These are phyloP conservation scores for Strigamia maritima DNA, from an alignment of 2,888 invertebrate species.

Conservation along the genomic window DNA sequence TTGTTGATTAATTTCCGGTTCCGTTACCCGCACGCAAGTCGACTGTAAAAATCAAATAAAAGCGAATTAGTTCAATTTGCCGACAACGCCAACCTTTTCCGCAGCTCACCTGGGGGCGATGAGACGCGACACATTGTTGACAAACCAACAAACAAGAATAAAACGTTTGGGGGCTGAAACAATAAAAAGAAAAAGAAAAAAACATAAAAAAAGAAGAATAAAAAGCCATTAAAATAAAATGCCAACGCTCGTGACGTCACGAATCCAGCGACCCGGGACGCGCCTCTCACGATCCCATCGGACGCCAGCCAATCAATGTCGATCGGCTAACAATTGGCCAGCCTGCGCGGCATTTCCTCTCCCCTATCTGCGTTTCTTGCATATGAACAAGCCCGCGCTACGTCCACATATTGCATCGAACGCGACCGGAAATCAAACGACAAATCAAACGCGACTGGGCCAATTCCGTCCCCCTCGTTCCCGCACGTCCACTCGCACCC, in stretches of 20 bases:
- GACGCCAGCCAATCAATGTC: conserved; percentile 28
- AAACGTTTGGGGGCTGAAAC: neutral
- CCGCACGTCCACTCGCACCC: neutral
- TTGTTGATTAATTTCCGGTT: conserved; percentile 31
- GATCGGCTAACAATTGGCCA: conserved; percentile 34
- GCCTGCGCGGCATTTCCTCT: conserved; percentile 34
- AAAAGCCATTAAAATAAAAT: neutral
- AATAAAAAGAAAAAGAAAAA: neutral
- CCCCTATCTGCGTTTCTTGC: conserved; percentile 34
- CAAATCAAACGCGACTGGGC: conserved; percentile 17
- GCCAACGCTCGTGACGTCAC: neutral
- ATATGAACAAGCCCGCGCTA: conserved; percentile 33
- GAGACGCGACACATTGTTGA: conserved; percentile 31
- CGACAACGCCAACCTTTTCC: neutral
- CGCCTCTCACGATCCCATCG: conserved; percentile 32
- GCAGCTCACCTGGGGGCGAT: conserved; percentile 23
- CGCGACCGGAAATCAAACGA: conserved; percentile 27
- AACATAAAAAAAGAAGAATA: neutral
- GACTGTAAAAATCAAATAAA: conserved; percentile 18
- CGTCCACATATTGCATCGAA: conserved; percentile 15
- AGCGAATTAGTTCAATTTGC: conserved; percentile 17
- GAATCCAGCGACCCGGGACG: conserved; percentile 21
- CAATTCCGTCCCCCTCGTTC: neutral
- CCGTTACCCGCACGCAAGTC: conserved; percentile 22
- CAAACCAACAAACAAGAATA: neutral